Base-by-base conservation (phyloP, 2,797 vertebrate genomes). In the Phataginus tricuspis region DNA sequence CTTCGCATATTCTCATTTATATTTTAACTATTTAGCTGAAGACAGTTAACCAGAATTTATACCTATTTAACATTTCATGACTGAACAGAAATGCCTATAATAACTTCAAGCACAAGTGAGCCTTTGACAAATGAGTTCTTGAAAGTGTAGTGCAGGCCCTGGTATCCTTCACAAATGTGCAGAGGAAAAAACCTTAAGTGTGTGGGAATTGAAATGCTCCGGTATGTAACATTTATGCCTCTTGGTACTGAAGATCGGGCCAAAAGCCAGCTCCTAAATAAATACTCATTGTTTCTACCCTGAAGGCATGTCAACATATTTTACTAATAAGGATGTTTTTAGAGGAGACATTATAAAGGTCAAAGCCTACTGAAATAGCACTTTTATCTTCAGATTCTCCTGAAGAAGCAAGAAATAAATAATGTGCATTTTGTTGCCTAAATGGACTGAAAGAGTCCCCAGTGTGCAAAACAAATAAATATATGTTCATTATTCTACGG, bases 181-280 rank as follows among this genome's bases (percentile, higher is more conserved):
- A 66, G 27, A 51, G 42, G 75, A 75, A 87, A 90, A 94, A 94
- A 69, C 89, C 39, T 0, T 59, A 97, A 82, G 51, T 78, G 89
- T 72, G 11, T 1, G 25, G 63, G 55, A 96, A 95, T 53, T 91
- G 49, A 96, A 98, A 96, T 84, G 29, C 4, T 96, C 91, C 95
- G 68, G n/a, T 95, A 89, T 79, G 93, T 96, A 96, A 97, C 96
- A 97, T 89, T 97, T 89, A 64, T 93, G 86, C 42, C 91, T 95
- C 75, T 63, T 96, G 87, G 34, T 77, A 86, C 51, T 97, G 95
- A 94, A 86, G 74, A 6, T 71, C 86, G 66, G 94, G 86, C 53
- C 87, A 95, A 96, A 97, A 96, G 71, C 84, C 94, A 96, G 78
- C 49, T 57, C 79, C 96, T 93, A 97, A 97, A 97, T 96, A 98